Conservation (phyloP, 2,888 invertebrate genomes). For the Scaptomyza parva region DNA sequence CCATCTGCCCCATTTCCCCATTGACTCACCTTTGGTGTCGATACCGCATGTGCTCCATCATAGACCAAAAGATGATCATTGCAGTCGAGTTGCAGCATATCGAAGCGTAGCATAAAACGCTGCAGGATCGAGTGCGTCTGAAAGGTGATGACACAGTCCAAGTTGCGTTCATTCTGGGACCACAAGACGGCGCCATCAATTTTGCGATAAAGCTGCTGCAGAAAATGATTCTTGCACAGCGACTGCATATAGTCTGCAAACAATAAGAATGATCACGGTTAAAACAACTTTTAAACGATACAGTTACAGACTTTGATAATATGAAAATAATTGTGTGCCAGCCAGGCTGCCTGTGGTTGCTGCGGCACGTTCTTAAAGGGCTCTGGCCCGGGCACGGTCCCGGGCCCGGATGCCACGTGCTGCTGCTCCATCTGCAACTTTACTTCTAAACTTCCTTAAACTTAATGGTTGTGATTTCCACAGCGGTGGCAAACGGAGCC, state of each 20-base stretch:
- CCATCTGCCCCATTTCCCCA: not conserved
- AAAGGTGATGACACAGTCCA: conserved; percentile 96
- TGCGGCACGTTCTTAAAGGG: conserved; percentile 6
- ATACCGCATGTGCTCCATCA: conserved; percentile 96
- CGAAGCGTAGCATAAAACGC: conserved; percentile 97
- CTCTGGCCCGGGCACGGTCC: not conserved
- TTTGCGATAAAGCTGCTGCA: conserved; percentile 94
- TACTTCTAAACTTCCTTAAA: conserved; percentile 61
- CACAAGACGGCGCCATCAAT: conserved; percentile 95
- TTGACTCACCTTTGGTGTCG: conserved; percentile 91
- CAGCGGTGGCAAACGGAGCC: conserved; percentile 13
- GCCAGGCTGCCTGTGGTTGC: too few relatives aligned
- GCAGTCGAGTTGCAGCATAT: conserved; percentile 95
- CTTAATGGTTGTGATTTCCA: conserved; percentile 70
- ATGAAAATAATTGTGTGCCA: conserved; percentile 36
- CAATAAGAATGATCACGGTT: conserved; percentile 72
- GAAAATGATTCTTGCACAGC: conserved; percentile 95
- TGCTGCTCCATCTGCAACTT: conserved; percentile 37
- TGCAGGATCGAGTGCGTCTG: conserved; percentile 97
- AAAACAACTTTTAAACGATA: not conserved
- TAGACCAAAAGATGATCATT: conserved; percentile 97
- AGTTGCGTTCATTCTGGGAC: conserved; percentile 95
- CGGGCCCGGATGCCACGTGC: conserved; percentile 21
- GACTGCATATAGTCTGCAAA: conserved; percentile 94
- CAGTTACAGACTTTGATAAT: conserved; percentile 32